A percentile compares a stretch with the other conserved stretches of the same genome.
phyloP scores from a whole-genome alignment of 2,888 invertebrate genomes.

The Caenorhabditis doughertyi region DNA sequence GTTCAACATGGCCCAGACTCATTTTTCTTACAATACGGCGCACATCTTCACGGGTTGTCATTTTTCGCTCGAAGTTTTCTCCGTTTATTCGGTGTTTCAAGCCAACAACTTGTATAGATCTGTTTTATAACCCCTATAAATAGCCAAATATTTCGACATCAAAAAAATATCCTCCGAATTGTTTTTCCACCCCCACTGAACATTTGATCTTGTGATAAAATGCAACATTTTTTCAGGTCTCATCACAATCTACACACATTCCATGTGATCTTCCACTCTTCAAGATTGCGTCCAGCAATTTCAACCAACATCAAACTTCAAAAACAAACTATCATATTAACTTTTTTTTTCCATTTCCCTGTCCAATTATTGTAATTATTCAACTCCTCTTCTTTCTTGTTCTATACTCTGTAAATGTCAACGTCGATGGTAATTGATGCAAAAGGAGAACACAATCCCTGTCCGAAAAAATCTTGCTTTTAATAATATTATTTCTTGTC shows the following conservation, averaged over 20 bases:
- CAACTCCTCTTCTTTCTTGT: neutral
- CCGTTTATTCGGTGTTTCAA: no score
- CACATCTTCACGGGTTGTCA: no score
- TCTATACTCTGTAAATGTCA: neutral
- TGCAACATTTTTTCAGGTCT: slow-evolving; percentile 17
- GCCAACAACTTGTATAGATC: no score
- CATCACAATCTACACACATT: slow-evolving; percentile 30
- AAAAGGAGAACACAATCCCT: neutral
- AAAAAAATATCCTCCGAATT: no score
- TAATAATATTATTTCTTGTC: neutral
- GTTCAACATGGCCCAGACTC: no score
- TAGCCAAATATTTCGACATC: no score
- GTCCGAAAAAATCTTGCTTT: neutral
- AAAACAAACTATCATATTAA: slow-evolving; percentile 7
- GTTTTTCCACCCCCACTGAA: slow-evolving; percentile 25
- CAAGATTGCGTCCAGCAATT: neutral
- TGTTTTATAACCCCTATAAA: no score
- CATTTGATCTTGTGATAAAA: neutral
- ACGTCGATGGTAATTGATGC: neutral
- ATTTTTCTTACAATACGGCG: no score
- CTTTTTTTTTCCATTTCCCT: neutral
- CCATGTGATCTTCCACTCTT: slow-evolving; percentile 24
- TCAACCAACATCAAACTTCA: slow-evolving; percentile 27
- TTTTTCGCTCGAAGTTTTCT: no score
- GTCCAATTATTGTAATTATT: neutral